Percentiles rank a stretch among this genome's conserved stretches.
phyloP scores from a whole-genome alignment of 1,140 invertebrate species.

The Drosophila azteca region DNA sequence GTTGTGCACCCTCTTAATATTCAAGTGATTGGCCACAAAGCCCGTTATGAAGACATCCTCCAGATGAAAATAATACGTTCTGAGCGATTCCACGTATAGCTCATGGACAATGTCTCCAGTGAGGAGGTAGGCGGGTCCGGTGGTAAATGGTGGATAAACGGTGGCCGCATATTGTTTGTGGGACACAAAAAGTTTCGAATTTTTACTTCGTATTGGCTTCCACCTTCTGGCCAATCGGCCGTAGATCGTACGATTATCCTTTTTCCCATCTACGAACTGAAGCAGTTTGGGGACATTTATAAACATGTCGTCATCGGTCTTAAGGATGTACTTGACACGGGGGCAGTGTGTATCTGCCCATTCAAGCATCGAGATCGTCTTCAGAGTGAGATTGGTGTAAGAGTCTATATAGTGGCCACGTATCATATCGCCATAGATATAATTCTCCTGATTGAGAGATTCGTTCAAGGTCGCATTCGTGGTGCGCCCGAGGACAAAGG shows the following conservation, averaged over 20 bases:
- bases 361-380: slow-evolving; percentile 94
- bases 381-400: slow-evolving; percentile 94
- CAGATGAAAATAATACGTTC: slow-evolving; percentile 91
- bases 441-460: slow-evolving; percentile 87
- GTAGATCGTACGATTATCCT: slow-evolving; percentile 89
- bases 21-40: slow-evolving; percentile 90
- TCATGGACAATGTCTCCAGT: slow-evolving; percentile 88
- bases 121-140: slow-evolving; percentile 93
- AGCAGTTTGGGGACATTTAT: slow-evolving; percentile 92
- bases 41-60: slow-evolving; percentile 96
- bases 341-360: slow-evolving; percentile 93
- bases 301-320: slow-evolving; percentile 97
- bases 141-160: slow-evolving; percentile 93
- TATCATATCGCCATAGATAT: slow-evolving; percentile 90
- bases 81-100: slow-evolving; percentile 87
- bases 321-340: slow-evolving; percentile 89
- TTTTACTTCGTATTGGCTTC: slow-evolving; percentile 90
- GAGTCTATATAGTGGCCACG: slow-evolving; percentile 92
- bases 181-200: slow-evolving; percentile 91
- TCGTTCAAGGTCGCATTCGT: slow-evolving; percentile 85
- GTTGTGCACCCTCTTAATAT: slow-evolving; percentile 89
- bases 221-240: slow-evolving; percentile 93
- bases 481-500: slow-evolving; percentile 89
- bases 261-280: slow-evolving; percentile 88
- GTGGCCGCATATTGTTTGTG: slow-evolving; percentile 88